Conservation (phyloP, 30 jellyfish, hydroid and myxozoan species). For the Hydractinia symbiolongicarpus region DNA sequence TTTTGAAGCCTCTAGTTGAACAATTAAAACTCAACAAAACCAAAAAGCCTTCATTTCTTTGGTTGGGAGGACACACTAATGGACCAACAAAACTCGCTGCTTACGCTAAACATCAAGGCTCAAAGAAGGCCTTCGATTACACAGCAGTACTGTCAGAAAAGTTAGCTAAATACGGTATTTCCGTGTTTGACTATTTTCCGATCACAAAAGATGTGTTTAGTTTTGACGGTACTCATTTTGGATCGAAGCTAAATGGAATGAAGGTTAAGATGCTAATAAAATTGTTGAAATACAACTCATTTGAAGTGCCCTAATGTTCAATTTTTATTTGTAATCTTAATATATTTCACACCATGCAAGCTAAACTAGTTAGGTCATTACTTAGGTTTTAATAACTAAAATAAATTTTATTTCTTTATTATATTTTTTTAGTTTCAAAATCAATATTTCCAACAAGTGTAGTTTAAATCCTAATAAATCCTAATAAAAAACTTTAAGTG, state of each 20-base stretch:
- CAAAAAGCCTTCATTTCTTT: neutral
- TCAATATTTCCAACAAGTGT: no score
- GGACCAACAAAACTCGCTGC: neutral
- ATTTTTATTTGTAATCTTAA: no score
- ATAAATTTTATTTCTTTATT: no score
- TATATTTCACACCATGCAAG: no score
- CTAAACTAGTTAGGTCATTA: no score
- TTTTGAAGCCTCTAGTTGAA: neutral
- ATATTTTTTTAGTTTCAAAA: no score
- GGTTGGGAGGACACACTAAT: conserved; percentile 4
- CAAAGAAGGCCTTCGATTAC: neutral
- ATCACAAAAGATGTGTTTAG: neutral
- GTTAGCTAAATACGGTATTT: neutral
- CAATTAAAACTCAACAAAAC: neutral
- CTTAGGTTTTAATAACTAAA: no score
- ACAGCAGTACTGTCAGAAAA: neutral
- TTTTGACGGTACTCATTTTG: conserved; percentile 14
- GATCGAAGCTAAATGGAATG: neutral
- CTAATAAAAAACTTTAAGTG: no score
- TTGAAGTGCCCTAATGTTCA: no score
- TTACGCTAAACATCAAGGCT: neutral
- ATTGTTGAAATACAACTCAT: neutral
- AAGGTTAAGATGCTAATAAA: neutral
- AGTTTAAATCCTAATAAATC: no score
- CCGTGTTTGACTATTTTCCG: neutral